Evolutionary conservation across 2,888 invertebrate species (phyloP).

Genomic region (Erebia palarica): DNA sequence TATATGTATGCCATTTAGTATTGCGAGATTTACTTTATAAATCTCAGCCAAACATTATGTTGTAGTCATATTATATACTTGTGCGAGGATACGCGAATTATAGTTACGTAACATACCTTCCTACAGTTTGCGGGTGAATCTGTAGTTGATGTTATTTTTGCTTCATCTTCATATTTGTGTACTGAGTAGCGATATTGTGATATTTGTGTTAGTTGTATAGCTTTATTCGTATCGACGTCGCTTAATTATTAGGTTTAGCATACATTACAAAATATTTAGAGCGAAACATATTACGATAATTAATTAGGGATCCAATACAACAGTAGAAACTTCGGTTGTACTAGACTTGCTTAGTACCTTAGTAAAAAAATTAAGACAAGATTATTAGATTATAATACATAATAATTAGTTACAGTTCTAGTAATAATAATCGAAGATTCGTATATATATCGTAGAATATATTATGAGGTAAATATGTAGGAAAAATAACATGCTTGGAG

Average conservation of each 20-base stretch:
- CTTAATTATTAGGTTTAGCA: slow-evolving; percentile 37
- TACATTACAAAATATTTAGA: slow-evolving; percentile 27
- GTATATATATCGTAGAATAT: slow-evolving; percentile 56
- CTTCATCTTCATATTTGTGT: slow-evolving; percentile 58
- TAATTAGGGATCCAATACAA: slow-evolving; percentile 33
- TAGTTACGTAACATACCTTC: slow-evolving; percentile 43
- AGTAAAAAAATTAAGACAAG: slow-evolving; percentile 59
- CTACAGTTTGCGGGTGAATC: slow-evolving; percentile 48
- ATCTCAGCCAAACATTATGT: slow-evolving; percentile 37
- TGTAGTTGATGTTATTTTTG: slow-evolving; percentile 52
- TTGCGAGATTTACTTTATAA: slow-evolving; percentile 36
- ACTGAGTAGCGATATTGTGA: slow-evolving; percentile 73
- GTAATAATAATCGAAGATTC: slow-evolving; percentile 34
- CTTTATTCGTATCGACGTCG: slow-evolving; percentile 50
- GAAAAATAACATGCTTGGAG: slow-evolving; percentile 32
- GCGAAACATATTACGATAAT: slow-evolving; percentile 38
- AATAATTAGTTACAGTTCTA: slow-evolving; percentile 20
- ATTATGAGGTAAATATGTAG: slow-evolving; percentile 37
- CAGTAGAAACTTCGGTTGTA: slow-evolving; percentile 53
- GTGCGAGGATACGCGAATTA: slow-evolving; percentile 39
- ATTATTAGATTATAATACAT: slow-evolving; percentile 30
- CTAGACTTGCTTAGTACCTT: slow-evolving; percentile 53
- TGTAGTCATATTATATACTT: slow-evolving; percentile 35
- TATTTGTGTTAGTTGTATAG: slow-evolving; percentile 68
- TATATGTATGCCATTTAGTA: slow-evolving; percentile 27